Conservation (phyloP, 2,113 vertebrate species). For the Ceyx melanurus region DNA sequence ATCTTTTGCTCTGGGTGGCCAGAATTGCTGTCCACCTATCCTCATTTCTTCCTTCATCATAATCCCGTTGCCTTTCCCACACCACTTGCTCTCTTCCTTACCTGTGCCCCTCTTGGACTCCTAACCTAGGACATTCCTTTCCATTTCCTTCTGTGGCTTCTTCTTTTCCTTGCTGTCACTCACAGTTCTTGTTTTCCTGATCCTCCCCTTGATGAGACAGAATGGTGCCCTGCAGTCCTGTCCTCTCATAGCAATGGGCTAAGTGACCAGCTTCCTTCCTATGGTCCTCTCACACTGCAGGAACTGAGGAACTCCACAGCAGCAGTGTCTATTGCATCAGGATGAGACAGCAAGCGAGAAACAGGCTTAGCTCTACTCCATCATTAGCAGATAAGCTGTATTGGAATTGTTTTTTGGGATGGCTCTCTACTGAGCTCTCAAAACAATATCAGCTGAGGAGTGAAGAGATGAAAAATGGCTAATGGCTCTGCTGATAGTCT, state of each 20-base stretch:
- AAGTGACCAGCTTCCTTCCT: not conserved
- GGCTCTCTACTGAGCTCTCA: slow-evolving; percentile 28
- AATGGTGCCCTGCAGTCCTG: not conserved
- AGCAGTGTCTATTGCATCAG: not conserved
- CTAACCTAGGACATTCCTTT: not conserved
- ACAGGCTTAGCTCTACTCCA: not conserved
- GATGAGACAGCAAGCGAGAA: not conserved
- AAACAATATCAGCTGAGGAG: not conserved
- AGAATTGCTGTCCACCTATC: not conserved
- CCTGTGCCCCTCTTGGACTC: not conserved
- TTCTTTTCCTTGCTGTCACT: not conserved
- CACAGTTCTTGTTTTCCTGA: not conserved
- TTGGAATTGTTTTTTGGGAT: not conserved
- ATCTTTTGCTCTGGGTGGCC: not conserved
- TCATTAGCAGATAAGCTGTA: slow-evolving; percentile 20
- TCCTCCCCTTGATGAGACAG: not conserved
- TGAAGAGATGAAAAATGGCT: not conserved
- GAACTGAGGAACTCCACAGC: not conserved
- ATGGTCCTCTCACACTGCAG: not conserved
- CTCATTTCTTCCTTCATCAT: not conserved
- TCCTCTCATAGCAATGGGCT: not conserved
- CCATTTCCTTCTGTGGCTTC: not conserved
- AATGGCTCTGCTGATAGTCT: not conserved
- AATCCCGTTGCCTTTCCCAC: not conserved
- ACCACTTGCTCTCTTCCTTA: not conserved